These are phyloP conservation scores for Temnopleurus reevesii DNA, from an alignment of 53 echinoderm and acorn worm genomes.

Conservation along the genomic window DNA sequence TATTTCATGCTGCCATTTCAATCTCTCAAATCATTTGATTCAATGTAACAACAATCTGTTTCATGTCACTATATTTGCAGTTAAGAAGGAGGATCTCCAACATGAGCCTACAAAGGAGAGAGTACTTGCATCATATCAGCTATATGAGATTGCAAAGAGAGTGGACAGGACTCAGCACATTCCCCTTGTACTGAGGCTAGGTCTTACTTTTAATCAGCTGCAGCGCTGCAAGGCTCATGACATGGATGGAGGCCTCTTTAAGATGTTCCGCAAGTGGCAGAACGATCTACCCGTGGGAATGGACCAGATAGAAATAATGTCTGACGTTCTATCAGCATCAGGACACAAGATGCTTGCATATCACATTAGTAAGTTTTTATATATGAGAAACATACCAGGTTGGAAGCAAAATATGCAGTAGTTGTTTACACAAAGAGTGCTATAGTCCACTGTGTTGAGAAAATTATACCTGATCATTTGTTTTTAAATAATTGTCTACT, in stretches of 20 bases:
- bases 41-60: too few relatives aligned
- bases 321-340: not conserved
- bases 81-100: not conserved
- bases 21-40: too few relatives aligned
- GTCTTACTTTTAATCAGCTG: not conserved
- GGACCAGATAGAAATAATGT: not conserved
- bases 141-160: not conserved
- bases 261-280: not conserved
- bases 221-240: not conserved
- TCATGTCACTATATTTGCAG: too few relatives aligned
- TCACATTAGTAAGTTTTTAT: not conserved
- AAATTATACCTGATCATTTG: too few relatives aligned
- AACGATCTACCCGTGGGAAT: not conserved
- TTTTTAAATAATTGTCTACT: too few relatives aligned
- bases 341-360: not conserved
- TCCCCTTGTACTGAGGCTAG: not conserved
- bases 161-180: not conserved
- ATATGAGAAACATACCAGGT: too few relatives aligned
- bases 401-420: too few relatives aligned
- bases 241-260: not conserved
- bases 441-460: too few relatives aligned
- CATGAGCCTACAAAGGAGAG: not conserved
- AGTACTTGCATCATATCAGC: not conserved
- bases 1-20: too few relatives aligned
- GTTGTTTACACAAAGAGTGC: too few relatives aligned